A percentile compares a stretch with the other conserved stretches of the same genome.
phyloP scores from a whole-genome alignment of 2,888 invertebrate species.

The Perizoma flavofasciatum region DNA sequence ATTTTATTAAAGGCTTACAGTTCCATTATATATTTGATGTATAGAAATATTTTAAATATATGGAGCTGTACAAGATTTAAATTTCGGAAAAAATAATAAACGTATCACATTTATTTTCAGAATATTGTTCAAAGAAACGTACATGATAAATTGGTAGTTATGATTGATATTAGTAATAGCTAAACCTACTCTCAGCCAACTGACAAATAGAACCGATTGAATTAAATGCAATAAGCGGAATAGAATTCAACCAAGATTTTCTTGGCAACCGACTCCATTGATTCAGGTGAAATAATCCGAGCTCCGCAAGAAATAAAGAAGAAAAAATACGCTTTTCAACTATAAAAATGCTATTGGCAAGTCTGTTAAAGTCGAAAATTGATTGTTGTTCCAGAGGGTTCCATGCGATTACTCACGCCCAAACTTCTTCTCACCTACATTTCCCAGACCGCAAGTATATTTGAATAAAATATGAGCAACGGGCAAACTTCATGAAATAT shows the following conservation, averaged over 20 bases:
- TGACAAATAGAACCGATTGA: neutral
- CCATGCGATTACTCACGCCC: slow-evolving; percentile 45
- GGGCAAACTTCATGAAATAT: slow-evolving; percentile 43
- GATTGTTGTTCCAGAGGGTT: slow-evolving; percentile 44
- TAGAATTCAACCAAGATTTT: slow-evolving; percentile 12
- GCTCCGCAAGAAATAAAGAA: slow-evolving; percentile 28
- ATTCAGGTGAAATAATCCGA: slow-evolving; percentile 33
- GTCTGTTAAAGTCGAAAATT: slow-evolving; percentile 44
- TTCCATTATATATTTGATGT: too few relatives aligned
- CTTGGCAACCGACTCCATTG: slow-evolving; percentile 24
- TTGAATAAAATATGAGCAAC: slow-evolving; percentile 56
- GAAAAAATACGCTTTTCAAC: slow-evolving; percentile 35
- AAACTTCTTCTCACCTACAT: slow-evolving; percentile 48
- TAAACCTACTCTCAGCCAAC: too few relatives aligned
- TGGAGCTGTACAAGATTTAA: too few relatives aligned
- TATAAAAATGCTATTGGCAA: slow-evolving; percentile 41
- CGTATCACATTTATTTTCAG: too few relatives aligned
- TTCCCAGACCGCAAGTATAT: slow-evolving; percentile 46
- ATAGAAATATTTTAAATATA: too few relatives aligned
- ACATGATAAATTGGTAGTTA: too few relatives aligned
- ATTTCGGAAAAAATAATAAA: too few relatives aligned
- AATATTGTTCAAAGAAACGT: too few relatives aligned
- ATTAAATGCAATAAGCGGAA: slow-evolving; percentile 9
- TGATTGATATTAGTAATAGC: too few relatives aligned
- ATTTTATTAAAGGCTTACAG: too few relatives aligned